These are phyloP conservation scores for Mus pahari DNA, from an alignment of 2,113 vertebrate species.

Conservation along the genomic window DNA sequence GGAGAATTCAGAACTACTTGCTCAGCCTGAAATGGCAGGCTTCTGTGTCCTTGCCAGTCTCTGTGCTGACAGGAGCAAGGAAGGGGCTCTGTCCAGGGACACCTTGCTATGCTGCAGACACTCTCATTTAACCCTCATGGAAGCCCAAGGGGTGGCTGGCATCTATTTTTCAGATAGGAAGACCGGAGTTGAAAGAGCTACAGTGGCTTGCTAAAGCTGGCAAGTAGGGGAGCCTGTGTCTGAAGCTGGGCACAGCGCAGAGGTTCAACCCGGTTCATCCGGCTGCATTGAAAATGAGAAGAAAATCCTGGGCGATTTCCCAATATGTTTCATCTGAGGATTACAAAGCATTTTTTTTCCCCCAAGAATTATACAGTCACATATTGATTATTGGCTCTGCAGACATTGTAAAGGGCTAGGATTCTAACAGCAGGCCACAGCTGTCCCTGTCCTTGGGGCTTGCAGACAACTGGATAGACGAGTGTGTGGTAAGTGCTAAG, in stretches of 20 bases:
- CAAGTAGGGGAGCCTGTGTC: not conserved
- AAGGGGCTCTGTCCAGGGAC: not conserved
- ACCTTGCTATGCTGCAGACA: not conserved
- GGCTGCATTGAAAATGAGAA: not conserved
- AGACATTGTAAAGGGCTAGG: not conserved
- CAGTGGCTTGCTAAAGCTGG: not conserved
- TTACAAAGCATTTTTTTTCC: not conserved
- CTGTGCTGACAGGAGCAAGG: not conserved
- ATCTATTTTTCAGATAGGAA: not conserved
- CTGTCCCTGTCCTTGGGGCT: not conserved
- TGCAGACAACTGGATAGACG: not conserved
- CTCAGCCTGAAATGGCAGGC: constrained; percentile 40
- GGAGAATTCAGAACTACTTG: constrained; percentile 25
- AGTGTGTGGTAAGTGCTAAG: not conserved
- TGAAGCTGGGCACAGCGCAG: not conserved
- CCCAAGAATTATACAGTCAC: constrained; percentile 14
- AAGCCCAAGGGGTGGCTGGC: not conserved
- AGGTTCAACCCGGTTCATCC: not conserved
- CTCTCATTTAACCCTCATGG: not conserved
- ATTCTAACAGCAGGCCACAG: not conserved
- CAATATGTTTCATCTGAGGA: not conserved
- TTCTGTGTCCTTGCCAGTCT: not conserved
- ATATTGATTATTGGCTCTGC: not conserved
- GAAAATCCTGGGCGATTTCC: not conserved
- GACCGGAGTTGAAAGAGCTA: constrained; percentile 27